Evolutionary conservation across 2,113 vertebrate species (phyloP).

Genomic region (Oxyruncus cristatus): DNA sequence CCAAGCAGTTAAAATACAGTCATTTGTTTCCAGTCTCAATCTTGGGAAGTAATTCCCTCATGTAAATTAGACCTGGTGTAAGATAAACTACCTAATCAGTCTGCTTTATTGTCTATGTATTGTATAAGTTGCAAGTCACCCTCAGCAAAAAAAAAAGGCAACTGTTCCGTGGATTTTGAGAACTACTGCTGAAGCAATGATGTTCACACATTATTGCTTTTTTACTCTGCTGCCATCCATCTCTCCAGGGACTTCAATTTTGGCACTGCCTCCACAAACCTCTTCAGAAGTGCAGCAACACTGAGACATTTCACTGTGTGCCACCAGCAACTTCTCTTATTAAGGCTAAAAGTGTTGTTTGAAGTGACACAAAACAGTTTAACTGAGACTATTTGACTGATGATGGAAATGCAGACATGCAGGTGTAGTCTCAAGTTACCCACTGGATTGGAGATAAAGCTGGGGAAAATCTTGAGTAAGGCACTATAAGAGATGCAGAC

Average conservation of each 20-base stretch:
- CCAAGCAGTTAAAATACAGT: not conserved
- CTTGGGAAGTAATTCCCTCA: not conserved
- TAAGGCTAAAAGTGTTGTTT: not conserved
- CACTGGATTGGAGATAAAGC: not conserved
- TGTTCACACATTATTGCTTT: not conserved
- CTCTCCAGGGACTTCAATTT: not conserved
- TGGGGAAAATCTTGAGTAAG: not conserved
- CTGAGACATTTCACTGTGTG: not conserved
- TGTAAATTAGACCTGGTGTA: constrained; percentile 31
- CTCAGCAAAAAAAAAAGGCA: not conserved
- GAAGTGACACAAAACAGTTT: not conserved
- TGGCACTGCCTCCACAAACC: not conserved
- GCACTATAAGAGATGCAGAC: not conserved
- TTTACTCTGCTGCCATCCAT: not conserved
- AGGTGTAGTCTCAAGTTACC: not conserved
- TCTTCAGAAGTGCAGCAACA: not conserved
- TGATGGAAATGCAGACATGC: not conserved
- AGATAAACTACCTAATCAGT: constrained; percentile 31
- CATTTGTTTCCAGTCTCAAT: not conserved
- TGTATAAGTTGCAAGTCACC: not conserved
- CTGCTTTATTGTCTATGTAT: not conserved
- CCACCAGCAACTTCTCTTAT: not conserved
- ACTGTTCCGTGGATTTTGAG: not conserved
- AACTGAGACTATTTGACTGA: not conserved
- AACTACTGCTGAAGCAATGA: not conserved